Conservation (phyloP, 2,797 vertebrate genomes). For the Labeo calbasu region DNA sequence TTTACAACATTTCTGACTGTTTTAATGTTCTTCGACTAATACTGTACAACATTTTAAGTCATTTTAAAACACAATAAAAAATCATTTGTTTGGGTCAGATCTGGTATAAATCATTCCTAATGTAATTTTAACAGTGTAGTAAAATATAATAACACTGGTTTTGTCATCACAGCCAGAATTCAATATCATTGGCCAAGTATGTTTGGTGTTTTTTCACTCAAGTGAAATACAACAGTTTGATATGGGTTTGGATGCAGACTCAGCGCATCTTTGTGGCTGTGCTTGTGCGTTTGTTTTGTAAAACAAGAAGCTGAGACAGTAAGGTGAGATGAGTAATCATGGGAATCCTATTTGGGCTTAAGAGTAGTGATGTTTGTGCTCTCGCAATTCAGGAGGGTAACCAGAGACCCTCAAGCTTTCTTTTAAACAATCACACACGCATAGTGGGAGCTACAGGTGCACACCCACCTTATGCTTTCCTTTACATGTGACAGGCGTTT, state of each 20-base stretch:
- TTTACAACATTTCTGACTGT: background rate
- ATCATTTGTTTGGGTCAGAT: background rate
- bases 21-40: background rate
- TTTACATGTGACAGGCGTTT: slow-evolving; percentile 5
- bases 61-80: too few species aligned
- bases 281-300: slow-evolving; percentile 19
- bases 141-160: background rate
- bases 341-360: slow-evolving; percentile 23
- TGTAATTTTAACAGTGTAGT: background rate
- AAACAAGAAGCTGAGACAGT: slow-evolving; percentile 16
- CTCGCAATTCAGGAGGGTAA: slow-evolving; percentile 9
- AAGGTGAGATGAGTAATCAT: slow-evolving; percentile 28
- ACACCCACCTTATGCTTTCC: slow-evolving; percentile 32
- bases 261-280: slow-evolving; percentile 7
- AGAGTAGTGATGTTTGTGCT: slow-evolving; percentile 20
- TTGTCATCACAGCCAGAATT: background rate
- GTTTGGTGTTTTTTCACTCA: background rate
- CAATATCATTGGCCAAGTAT: background rate
- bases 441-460: slow-evolving; percentile 53
- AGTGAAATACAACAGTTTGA: background rate
- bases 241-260: background rate
- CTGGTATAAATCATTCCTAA: background rate
- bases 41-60: too few species aligned
- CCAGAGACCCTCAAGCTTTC: slow-evolving; percentile 19
- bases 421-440: background rate